Base-by-base conservation (phyloP, 2,888 invertebrate species). In the Machimus rusticus region DNA sequence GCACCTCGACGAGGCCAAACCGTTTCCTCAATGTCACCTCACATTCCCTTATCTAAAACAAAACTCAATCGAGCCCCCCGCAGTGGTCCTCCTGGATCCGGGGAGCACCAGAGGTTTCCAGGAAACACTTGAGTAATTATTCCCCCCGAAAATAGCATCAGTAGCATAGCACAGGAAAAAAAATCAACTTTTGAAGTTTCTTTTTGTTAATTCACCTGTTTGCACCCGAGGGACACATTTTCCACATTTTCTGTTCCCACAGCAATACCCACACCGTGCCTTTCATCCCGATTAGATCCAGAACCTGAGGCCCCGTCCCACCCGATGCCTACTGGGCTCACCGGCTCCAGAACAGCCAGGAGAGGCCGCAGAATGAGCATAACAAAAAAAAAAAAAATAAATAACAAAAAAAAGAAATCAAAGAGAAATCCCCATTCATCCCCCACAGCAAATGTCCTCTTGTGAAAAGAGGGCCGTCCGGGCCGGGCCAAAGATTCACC, bases 201-300 rank as follows among this genome's bases (percentile, higher is more conserved):
- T 55, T 34, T 66, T 87, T 87, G 82, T 87, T 87, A 87, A 77
- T 87, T 86, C 85, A 87, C 87, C 87, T 87, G 87, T 87, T 87
- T 86, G 74, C 66, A 78, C 87, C 77, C 85, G 16, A 28, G 87
- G 87, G 87, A 87, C 77, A 78, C 87, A 87, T 87, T 87, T 87
- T 85, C 78, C 34, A 85, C 57, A 19, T 85, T 87, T 86, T 66
- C 46, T 34, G 57, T 51, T 78, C 78, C 86, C 77, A 77, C 51
- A 86, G 43, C 34, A 51, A 86, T 84, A 74, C 84, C 66, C 57
- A 46, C 46, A 28, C 28, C 9, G 51, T 84, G 37, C 84, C 84
- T 57, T 74, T 84, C 84, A 66, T 39, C 84, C 74, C 66, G 84
- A 84, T 84, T 84, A 84, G 84, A 84, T 84, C 34, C 84, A 74